Percentiles rank a stretch among this genome's conserved stretches.
phyloP scores from a whole-genome alignment of 1,140 invertebrate genomes.

The Metaphire vulgaris region DNA sequence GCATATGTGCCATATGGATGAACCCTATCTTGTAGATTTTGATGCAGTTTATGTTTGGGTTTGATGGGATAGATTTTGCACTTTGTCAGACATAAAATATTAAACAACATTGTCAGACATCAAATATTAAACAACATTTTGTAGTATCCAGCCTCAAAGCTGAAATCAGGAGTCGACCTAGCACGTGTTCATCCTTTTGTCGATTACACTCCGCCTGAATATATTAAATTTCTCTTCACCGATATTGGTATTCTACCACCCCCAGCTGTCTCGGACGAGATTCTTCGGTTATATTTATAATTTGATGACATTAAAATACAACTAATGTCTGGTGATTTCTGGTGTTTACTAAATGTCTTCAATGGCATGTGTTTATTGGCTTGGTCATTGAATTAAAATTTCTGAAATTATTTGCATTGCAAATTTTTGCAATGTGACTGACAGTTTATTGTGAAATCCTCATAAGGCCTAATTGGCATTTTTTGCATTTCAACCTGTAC shows the following conservation, averaged over 20 bases:
- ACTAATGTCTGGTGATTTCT: too few relatives aligned
- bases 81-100: constrained; percentile 11
- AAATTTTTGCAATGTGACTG: too few relatives aligned
- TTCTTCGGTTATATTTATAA: constrained; percentile 88
- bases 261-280: constrained; percentile 90
- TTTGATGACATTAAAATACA: too few relatives aligned
- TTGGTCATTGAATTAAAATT: too few relatives aligned
- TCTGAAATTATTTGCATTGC: too few relatives aligned
- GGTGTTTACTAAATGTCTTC: too few relatives aligned
- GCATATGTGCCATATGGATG: not conserved
- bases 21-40: not conserved
- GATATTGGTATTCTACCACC: constrained; percentile 91
- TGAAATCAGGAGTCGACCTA: constrained; percentile 55
- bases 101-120: not conserved
- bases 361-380: too few relatives aligned
- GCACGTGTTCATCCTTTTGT: constrained; percentile 75
- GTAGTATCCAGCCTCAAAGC: constrained; percentile 63
- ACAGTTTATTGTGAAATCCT: too few relatives aligned
- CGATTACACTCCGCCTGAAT: constrained; percentile 91
- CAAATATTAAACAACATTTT: constrained; percentile 43
- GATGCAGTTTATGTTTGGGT: not conserved
- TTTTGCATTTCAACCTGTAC: too few relatives aligned
- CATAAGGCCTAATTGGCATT: too few relatives aligned
- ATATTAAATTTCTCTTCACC: constrained; percentile 86
- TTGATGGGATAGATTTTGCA: not conserved